phyloP scores from a whole-genome alignment of 1,140 invertebrate genomes.

The Drosophila fuyamai region DNA sequence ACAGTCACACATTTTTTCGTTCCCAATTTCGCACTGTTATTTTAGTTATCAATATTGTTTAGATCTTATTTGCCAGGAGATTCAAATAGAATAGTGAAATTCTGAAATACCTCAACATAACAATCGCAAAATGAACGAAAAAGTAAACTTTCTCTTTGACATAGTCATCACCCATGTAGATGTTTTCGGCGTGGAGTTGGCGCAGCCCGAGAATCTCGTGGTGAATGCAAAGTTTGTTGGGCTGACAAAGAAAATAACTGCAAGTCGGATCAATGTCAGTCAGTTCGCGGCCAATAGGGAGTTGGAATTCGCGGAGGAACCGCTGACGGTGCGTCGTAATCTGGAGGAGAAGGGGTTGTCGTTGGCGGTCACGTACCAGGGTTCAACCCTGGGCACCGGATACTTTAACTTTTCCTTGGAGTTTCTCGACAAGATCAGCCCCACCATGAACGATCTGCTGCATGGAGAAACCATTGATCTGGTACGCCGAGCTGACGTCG shows the following conservation, averaged over 20 bases:
- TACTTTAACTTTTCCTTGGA: not conserved
- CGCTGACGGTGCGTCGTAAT: not conserved
- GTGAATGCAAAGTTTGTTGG: slow-evolving; percentile 14
- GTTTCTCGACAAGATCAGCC: slow-evolving; percentile 27
- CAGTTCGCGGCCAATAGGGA: slow-evolving; percentile 33
- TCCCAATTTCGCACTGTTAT: not conserved
- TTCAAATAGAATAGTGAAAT: not conserved
- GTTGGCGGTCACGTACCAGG: slow-evolving; percentile 9
- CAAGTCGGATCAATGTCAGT: slow-evolving; percentile 57
- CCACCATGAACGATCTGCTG: slow-evolving; percentile 26
- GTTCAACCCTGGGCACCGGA: slow-evolving; percentile 1
- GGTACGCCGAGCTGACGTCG: not conserved
- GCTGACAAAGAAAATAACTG: slow-evolving; percentile 6
- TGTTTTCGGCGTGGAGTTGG: not conserved
- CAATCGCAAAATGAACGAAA: not conserved
- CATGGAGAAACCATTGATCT: slow-evolving; percentile 3
- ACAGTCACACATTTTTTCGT: not conserved
- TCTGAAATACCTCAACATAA: not conserved
- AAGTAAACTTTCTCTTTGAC: slow-evolving; percentile 33
- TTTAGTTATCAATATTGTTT: not conserved
- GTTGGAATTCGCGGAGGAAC: not conserved
- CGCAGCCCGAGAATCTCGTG: not conserved
- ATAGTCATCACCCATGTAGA: slow-evolving; percentile 28
- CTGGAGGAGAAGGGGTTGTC: slow-evolving; percentile 38
- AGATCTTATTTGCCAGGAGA: not conserved